phyloP scores from a whole-genome alignment of 2,113 vertebrate genomes.

The Forbesichthys papilliferus region DNA sequence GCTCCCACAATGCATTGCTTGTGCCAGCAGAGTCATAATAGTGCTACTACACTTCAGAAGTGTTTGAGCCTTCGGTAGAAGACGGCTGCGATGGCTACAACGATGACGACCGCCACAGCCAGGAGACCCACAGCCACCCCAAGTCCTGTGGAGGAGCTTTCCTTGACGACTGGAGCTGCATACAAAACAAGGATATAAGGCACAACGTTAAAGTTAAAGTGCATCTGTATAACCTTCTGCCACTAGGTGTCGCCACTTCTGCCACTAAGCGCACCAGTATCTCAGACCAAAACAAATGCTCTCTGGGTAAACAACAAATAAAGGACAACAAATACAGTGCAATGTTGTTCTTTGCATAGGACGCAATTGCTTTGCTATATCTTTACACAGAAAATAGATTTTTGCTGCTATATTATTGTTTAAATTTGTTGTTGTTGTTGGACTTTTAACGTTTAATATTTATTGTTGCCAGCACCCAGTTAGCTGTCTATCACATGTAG shows the following conservation, averaged over 20 bases:
- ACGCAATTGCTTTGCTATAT: no score
- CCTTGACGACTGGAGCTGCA: conserved; percentile 8
- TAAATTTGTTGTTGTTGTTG: no score
- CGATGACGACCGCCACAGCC: conserved; percentile 45
- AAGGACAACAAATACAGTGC: no score
- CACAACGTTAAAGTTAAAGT: neutral
- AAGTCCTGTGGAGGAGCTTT: conserved; percentile 49
- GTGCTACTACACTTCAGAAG: neutral
- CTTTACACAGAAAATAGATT: no score
- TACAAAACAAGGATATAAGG: conserved; percentile 5
- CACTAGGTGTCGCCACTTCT: no score
- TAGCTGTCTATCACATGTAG: neutral
- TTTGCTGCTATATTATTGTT: no score
- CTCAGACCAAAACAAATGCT: no score
- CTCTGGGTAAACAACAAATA: no score
- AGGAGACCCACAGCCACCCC: conserved; percentile 65
- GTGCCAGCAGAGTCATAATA: neutral
- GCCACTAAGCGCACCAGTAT: no score
- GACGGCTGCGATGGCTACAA: conserved; percentile 42
- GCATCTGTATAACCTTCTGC: neutral
- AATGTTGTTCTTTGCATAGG: no score
- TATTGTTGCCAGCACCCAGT: neutral
- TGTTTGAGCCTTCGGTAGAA: conserved; percentile 53
- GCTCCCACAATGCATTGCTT: neutral
- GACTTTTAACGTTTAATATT: no score